A percentile compares a stretch with the other conserved stretches of the same genome.
phyloP scores from a whole-genome alignment of 2,888 invertebrate genomes.

The Chaetogeoica ovagalla region DNA sequence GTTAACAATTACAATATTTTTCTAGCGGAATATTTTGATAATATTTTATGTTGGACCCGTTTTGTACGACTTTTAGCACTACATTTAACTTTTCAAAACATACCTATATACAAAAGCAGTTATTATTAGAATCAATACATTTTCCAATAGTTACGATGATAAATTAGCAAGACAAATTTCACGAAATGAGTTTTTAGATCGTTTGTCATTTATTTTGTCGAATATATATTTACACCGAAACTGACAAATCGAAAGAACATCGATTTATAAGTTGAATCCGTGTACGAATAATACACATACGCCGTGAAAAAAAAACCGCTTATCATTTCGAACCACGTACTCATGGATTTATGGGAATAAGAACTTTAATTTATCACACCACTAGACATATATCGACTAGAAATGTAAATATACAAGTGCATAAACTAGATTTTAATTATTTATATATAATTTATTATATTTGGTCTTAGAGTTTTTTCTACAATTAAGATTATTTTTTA shows the following conservation, averaged over 20 bases:
- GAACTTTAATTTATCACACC: constrained; percentile 10
- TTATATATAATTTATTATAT: too few species aligned
- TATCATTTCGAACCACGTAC: constrained; percentile 17
- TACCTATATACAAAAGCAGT: background rate
- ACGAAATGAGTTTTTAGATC: background rate
- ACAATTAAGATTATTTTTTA: too few species aligned
- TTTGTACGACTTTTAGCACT: background rate
- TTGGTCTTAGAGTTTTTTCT: too few species aligned
- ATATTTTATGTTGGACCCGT: background rate
- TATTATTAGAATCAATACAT: background rate
- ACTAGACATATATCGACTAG: background rate
- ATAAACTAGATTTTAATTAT: too few species aligned
- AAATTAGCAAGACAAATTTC: constrained; percentile 25
- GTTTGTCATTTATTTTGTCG: constrained; percentile 37
- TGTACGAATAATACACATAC: constrained; percentile 11
- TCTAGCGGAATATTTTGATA: too few species aligned
- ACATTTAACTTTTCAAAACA: background rate
- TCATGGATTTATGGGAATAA: constrained; percentile 3
- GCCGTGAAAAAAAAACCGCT: background rate
- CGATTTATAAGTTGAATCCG: constrained; percentile 36
- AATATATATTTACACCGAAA: constrained; percentile 4
- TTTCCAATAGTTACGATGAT: constrained; percentile 3
- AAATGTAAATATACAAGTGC: too few species aligned
- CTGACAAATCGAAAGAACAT: constrained; percentile 37
- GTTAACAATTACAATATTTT: too few species aligned